A percentile compares a stretch with the other conserved stretches of the same genome.
Evolutionary conservation across 2,797 vertebrate species (phyloP).

Genomic region (Eulemur albifrons): DNA sequence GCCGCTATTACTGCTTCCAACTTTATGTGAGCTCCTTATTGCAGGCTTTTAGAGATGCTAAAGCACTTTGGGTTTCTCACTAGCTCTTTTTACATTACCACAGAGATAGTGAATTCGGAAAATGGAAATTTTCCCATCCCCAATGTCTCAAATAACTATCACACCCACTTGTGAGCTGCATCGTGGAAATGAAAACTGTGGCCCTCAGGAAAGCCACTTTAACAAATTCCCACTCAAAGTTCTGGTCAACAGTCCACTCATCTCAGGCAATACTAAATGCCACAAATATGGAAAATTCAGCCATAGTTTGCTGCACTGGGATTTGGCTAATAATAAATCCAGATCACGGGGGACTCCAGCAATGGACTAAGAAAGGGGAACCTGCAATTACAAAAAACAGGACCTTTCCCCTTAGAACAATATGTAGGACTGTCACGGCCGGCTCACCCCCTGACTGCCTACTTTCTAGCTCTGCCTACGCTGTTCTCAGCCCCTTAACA

Average conservation of each 20-base stretch:
- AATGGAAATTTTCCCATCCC: not conserved
- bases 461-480: not conserved
- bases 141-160: not conserved
- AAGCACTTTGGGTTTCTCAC: not conserved
- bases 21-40: not conserved
- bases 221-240: not conserved
- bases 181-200: not conserved
- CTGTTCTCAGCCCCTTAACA: not conserved
- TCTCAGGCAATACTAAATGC: not conserved
- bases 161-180: accelerated
- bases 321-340: not conserved
- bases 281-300: not conserved
- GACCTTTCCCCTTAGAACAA: not conserved
- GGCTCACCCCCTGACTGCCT: not conserved
- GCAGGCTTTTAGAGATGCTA: not conserved
- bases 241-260: not conserved
- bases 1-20: not conserved
- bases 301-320: no score
- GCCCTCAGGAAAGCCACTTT: not conserved
- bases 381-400: not conserved
- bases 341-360: not conserved
- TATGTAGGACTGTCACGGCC: not conserved
- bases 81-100: not conserved
- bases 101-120: not conserved
- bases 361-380: not conserved